phyloP scores from a whole-genome alignment of 2,797 vertebrate species.

The Falco rusticolus region DNA sequence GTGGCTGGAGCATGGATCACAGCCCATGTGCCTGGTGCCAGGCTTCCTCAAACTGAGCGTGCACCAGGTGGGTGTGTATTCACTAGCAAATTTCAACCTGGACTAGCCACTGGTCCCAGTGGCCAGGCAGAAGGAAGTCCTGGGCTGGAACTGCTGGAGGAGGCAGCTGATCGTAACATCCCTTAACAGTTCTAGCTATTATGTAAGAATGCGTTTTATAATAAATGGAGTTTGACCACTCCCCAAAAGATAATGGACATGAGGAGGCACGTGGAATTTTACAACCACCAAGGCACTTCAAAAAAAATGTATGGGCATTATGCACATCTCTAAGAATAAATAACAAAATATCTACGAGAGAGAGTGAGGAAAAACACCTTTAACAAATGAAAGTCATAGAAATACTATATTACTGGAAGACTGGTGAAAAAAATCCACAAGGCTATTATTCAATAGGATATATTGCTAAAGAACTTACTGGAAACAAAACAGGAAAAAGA shows the following conservation, averaged over 20 bases:
- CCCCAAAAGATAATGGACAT: background rate
- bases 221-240: background rate
- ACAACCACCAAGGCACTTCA: background rate
- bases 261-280: background rate
- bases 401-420: background rate
- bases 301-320: background rate
- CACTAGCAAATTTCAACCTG: background rate
- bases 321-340: background rate
- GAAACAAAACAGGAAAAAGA: background rate
- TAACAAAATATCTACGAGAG: background rate
- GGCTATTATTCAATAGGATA: background rate
- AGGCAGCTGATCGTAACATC: background rate
- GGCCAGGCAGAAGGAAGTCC: background rate
- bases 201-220: background rate
- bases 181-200: background rate
- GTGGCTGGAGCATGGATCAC: background rate
- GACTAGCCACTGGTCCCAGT: background rate
- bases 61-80: background rate
- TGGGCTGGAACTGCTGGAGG: background rate
- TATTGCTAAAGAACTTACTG: background rate
- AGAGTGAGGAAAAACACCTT: background rate
- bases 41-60: background rate
- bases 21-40: background rate
- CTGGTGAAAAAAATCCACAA: background rate
- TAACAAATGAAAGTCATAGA: background rate